Percentiles rank a stretch among this genome's conserved stretches.
phyloP scores from a whole-genome alignment of 2,888 invertebrate species.

The Tricholauxania praeusta region DNA sequence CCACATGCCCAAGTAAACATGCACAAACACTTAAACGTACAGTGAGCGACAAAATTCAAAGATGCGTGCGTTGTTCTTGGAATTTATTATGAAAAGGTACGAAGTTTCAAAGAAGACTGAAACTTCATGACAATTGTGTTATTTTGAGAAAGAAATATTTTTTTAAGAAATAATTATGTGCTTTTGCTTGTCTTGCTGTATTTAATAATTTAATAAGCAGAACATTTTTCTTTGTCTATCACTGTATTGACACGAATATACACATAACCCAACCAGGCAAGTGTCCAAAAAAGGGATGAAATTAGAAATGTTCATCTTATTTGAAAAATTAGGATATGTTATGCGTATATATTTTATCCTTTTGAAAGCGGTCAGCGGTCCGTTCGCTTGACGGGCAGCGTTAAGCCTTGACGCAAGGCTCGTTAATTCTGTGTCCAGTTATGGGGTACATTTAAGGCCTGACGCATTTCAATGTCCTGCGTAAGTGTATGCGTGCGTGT shows the following conservation, averaged over 20 bases:
- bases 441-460: slow-evolving; percentile 41
- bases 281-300: slow-evolving; percentile 48
- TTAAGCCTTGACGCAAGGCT: slow-evolving; percentile 40
- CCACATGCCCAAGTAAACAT: slow-evolving; percentile 12
- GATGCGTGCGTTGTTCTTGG: too few relatives aligned
- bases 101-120: too few relatives aligned
- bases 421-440: slow-evolving; percentile 43
- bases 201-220: too few relatives aligned
- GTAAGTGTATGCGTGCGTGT: slow-evolving; percentile 1
- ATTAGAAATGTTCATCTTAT: slow-evolving; percentile 43
- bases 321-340: slow-evolving; percentile 47
- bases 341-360: slow-evolving; percentile 43
- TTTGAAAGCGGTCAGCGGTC: slow-evolving; percentile 45
- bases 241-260: not conserved
- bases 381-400: slow-evolving; percentile 42
- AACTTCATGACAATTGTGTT: too few relatives aligned
- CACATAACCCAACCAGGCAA: slow-evolving; percentile 25
- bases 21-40: slow-evolving; percentile 21
- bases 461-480: slow-evolving; percentile 14
- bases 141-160: too few relatives aligned
- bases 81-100: too few relatives aligned
- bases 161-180: too few relatives aligned
- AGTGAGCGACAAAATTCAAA: not conserved
- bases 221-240: too few relatives aligned
- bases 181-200: too few relatives aligned